Percentiles rank a stretch among this genome's conserved stretches.
Evolutionary conservation across 2,888 invertebrate genomes (phyloP).

Genomic region (Blera fallax): DNA sequence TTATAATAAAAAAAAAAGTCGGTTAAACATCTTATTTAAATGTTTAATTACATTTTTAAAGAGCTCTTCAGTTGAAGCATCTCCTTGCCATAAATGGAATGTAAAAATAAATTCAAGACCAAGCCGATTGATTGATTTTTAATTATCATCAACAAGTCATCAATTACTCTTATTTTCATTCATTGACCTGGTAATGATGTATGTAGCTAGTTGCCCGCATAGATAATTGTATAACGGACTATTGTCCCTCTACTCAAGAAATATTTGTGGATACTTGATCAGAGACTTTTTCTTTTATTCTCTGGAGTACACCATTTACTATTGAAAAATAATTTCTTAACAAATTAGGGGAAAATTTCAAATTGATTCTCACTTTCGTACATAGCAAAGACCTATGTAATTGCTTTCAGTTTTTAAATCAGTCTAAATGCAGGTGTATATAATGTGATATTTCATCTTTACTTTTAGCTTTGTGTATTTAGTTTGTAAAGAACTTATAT

Average conservation of each 20-base stretch:
- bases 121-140: not conserved
- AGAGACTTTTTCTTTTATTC: not conserved
- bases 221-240: not conserved
- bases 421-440: not conserved
- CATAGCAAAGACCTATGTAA: not conserved
- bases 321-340: not conserved
- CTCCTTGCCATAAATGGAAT: not conserved
- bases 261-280: not conserved
- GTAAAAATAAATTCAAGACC: not conserved
- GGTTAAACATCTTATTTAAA: not conserved
- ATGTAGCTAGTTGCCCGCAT: not conserved
- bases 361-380: not conserved
- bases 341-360: not conserved
- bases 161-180: slow-evolving; percentile 15
- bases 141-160: not conserved
- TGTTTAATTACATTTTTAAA: not conserved
- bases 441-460: not conserved
- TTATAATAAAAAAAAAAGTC: too few relatives aligned
- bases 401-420: not conserved
- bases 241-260: not conserved
- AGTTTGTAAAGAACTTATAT: too few relatives aligned
- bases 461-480: too few relatives aligned
- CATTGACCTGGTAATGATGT: not conserved
- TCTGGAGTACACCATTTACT: not conserved
- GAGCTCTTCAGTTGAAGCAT: not conserved